phyloP scores from a whole-genome alignment of 1,140 invertebrate species.

The Ruditapes philippinarum region DNA sequence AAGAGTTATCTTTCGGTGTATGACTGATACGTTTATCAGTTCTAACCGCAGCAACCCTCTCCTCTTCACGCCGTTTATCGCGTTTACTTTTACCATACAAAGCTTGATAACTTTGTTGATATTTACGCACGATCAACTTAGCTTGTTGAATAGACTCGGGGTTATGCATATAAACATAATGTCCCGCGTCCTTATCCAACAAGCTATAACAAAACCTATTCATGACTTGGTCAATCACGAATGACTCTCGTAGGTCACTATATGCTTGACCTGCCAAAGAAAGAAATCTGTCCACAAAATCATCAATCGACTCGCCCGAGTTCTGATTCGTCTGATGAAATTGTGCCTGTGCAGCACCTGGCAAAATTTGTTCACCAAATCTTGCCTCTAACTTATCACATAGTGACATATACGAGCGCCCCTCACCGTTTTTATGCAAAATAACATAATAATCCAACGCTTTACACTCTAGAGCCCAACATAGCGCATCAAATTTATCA shows the following conservation, averaged over 20 bases:
- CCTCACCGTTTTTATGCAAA: too few species aligned
- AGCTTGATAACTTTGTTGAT: too few species aligned
- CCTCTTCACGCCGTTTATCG: too few species aligned
- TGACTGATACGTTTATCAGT: too few species aligned
- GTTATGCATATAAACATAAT: neutral
- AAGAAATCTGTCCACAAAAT: neutral
- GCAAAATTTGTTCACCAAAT: too few species aligned
- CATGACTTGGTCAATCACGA: neutral
- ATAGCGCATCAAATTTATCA: neutral
- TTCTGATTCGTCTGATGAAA: neutral
- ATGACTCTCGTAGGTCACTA: neutral
- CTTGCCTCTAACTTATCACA: too few species aligned
- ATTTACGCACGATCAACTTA: too few species aligned
- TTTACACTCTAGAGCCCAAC: slow-evolving; percentile 10
- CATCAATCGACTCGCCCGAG: neutral
- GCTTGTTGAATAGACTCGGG: too few species aligned
- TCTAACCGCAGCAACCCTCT: too few species aligned
- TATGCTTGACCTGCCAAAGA: neutral
- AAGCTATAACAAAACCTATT: slow-evolving; percentile 22
- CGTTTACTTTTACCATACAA: too few species aligned
- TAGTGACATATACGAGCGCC: neutral
- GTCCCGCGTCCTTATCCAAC: neutral
- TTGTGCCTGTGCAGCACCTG: neutral
- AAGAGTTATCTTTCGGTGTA: too few species aligned
- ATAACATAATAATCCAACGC: neutral